phyloP scores from a whole-genome alignment of 2,797 vertebrate genomes.

The Aeoliscus strigatus region DNA sequence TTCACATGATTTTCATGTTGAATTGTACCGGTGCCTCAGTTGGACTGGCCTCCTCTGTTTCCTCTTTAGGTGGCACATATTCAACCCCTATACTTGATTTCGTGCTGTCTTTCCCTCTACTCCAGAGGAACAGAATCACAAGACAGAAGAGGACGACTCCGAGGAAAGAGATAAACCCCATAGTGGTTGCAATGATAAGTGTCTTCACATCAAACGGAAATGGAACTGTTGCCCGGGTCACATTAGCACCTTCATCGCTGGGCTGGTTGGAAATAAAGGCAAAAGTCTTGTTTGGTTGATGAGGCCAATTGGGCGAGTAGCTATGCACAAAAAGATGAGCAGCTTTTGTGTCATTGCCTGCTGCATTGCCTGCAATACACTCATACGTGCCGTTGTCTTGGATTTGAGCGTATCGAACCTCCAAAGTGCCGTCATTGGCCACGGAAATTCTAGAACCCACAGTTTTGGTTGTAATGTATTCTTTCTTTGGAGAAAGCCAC shows the following conservation, averaged over 20 bases:
- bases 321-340: constrained; percentile 96
- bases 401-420: constrained; percentile 96
- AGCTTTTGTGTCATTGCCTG: constrained; percentile 91
- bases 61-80: constrained; percentile 93
- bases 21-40: constrained; percentile 89
- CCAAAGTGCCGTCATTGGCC: constrained; percentile 88
- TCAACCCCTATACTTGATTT: constrained; percentile 98
- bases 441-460: constrained; percentile 87
- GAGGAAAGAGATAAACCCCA: constrained; percentile 99
- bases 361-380: constrained; percentile 96
- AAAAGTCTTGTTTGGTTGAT: constrained; percentile 97
- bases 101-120: constrained; percentile 92
- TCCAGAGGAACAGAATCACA: constrained; percentile 97
- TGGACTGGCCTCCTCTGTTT: constrained; percentile 83
- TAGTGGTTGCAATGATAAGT: constrained; percentile 96
- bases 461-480: constrained; percentile 92
- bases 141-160: constrained; percentile 98
- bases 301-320: constrained; percentile 98
- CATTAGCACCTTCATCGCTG: constrained; percentile 89
- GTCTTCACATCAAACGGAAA: constrained; percentile 99
- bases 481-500: constrained; percentile 95
- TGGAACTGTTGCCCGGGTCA: constrained; percentile 86
- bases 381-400: constrained; percentile 98
- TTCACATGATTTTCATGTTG: constrained; percentile 99
- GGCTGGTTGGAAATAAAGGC: constrained; percentile 98